Conservation (phyloP, 2,797 vertebrate genomes). For the Pogoniulus pusillus region DNA sequence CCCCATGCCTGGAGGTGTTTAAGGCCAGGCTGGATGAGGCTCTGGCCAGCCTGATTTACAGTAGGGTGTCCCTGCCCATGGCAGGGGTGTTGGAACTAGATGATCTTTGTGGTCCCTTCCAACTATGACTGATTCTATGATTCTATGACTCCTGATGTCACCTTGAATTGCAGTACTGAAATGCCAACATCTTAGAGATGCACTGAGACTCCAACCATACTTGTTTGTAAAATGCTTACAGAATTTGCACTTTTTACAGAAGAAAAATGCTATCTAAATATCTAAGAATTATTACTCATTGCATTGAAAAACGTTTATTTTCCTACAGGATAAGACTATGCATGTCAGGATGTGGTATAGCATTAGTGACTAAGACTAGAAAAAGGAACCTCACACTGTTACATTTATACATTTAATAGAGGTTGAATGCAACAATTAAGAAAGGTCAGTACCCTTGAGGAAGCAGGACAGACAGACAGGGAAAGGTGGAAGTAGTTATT, state of each 20-base stretch:
- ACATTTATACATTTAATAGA: conserved; percentile 47
- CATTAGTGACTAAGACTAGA: not conserved
- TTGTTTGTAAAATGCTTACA: not conserved
- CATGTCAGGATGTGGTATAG: not conserved
- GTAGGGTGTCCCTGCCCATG: too few relatives aligned
- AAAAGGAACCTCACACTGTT: conserved; percentile 25
- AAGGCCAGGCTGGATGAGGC: too few relatives aligned
- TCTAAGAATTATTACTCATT: not conserved
- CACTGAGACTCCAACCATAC: not conserved
- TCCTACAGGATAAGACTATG: conserved; percentile 33
- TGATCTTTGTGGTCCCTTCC: too few relatives aligned
- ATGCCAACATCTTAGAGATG: not conserved
- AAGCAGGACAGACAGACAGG: conserved; percentile 59
- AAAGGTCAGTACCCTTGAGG: conserved; percentile 52
- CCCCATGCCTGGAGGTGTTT: too few relatives aligned
- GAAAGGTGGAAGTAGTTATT: conserved; percentile 39
- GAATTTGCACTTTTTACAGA: not conserved
- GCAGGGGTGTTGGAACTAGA: too few relatives aligned
- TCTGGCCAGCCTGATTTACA: too few relatives aligned
- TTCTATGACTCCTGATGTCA: not conserved
- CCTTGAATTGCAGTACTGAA: not conserved
- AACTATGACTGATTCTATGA: too few relatives aligned
- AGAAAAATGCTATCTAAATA: not conserved
- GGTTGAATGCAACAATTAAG: conserved; percentile 47
- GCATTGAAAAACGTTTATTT: conserved; percentile 34